Conservation (phyloP, 2,797 vertebrate species). For the Neomorphus geoffroyi region DNA sequence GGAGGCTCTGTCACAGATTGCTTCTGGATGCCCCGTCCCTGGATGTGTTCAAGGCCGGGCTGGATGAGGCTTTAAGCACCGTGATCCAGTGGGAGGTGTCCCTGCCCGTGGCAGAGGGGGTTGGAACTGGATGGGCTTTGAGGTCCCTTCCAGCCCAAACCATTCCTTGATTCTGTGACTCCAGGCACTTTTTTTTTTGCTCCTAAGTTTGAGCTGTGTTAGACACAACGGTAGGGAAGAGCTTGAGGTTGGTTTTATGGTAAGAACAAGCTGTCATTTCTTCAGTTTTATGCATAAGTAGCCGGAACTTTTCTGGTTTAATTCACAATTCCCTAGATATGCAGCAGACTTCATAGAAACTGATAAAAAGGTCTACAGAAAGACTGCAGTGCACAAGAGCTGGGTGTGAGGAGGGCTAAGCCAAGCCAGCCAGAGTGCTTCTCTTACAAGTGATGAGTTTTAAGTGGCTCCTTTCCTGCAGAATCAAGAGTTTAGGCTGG, state of each 20-base stretch:
- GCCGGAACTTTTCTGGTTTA: not conserved
- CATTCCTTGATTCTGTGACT: no score
- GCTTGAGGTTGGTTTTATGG: not conserved
- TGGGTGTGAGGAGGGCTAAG: not conserved
- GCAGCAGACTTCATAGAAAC: not conserved
- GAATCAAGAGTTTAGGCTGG: not conserved
- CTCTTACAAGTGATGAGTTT: not conserved
- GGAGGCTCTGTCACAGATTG: no score
- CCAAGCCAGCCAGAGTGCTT: not conserved
- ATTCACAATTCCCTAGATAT: not conserved
- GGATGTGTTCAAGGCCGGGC: no score
- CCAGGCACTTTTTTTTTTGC: not conserved
- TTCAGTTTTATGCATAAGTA: not conserved
- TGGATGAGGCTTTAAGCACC: no score
- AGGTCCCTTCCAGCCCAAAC: no score
- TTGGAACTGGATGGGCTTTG: no score
- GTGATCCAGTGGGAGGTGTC: no score
- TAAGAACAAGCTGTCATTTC: not conserved
- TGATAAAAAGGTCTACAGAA: not conserved
- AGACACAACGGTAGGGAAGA: not conserved
- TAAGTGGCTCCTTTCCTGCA: not conserved
- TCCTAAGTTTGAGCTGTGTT: not conserved
- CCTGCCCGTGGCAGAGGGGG: no score
- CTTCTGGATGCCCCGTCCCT: no score
- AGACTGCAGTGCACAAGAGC: no score